Evolutionary conservation across 2,888 invertebrate species (phyloP).

Genomic region (Nudaria mundana): DNA sequence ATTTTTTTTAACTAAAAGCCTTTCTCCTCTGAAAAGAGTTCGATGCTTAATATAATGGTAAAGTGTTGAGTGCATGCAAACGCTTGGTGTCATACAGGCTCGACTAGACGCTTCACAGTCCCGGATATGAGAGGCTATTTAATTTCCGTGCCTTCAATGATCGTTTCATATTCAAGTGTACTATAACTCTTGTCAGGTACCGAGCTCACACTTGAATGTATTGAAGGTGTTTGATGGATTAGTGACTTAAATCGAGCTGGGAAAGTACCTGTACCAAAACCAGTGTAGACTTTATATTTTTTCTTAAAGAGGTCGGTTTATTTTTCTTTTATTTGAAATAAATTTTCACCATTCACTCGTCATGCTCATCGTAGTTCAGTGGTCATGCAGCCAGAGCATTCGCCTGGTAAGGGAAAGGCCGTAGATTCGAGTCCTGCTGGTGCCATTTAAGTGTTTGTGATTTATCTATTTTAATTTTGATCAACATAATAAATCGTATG

Average conservation of each 20-base stretch:
- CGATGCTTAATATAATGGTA: too few relatives aligned
- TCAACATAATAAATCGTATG: too few relatives aligned
- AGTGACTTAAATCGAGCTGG: constrained; percentile 19
- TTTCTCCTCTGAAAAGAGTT: too few relatives aligned
- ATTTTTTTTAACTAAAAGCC: too few relatives aligned
- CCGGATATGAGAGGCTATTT: constrained; percentile 76
- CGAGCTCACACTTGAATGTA: constrained; percentile 30
- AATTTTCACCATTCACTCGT: too few relatives aligned
- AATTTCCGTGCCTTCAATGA: constrained; percentile 75
- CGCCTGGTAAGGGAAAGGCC: too few relatives aligned
- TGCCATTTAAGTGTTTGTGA: too few relatives aligned
- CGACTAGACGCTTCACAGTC: constrained; percentile 48
- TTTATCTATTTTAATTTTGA: too few relatives aligned
- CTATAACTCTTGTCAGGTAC: constrained; percentile 48
- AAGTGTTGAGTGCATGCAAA: constrained; percentile 7
- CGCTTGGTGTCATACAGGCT: constrained; percentile 15
- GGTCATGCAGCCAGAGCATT: too few relatives aligned
- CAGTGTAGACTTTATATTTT: not conserved
- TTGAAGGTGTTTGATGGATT: constrained; percentile 24
- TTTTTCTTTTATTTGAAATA: too few relatives aligned
- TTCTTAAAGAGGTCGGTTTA: not conserved
- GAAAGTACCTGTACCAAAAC: constrained; percentile 8
- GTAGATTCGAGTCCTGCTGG: too few relatives aligned
- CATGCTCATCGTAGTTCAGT: too few relatives aligned
- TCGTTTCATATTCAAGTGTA: constrained; percentile 60